Base-by-base conservation (phyloP, 2,888 invertebrate species). In the Lysandra bellargus region DNA sequence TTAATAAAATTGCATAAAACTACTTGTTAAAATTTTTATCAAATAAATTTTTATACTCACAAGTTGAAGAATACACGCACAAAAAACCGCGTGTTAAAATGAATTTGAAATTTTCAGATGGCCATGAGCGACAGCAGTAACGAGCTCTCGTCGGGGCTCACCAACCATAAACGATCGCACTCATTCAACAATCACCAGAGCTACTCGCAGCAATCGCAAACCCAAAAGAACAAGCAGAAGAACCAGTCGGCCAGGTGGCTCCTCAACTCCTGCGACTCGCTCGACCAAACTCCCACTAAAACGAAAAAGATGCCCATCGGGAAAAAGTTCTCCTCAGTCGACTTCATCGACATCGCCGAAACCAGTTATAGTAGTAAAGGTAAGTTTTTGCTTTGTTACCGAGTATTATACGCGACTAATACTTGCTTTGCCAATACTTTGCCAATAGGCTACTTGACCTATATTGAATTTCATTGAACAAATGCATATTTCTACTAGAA, bases 111-210 rank as follows among this genome's bases (percentile, higher is more conserved):
- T 83, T 86, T 83, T 84, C 93, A 96, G 96, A 96, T 96, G 96
- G 96, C 96, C 87, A 96, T 96, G 88, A 91, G 92, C 94, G 92
- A 95, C 92, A 92, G 95, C 91, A 92, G 94, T 93, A 91, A 90
- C 87, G 94, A 95, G 87, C 85, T 94, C 83, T 90, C 92, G 87
- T 92, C 95, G 85, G 92, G 92, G 85, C 90, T 94, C 83, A 95
- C 95, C 89, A 96, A 94, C 95, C 96, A 95, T 95, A 96, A 95
- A 95, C 95, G 95, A 95, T 96, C 95, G 95, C 96, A 95, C 85
- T 96, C 96, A 88, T 96, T 96, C 95, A 96, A 96, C 92, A 96
- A 96, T 90, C 96, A 96, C 91, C 96, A 96, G 93, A 96, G 96
- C 89, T 96, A 96, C 93, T 95, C 96, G 87, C 96, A 96, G 88